phyloP scores from a whole-genome alignment of 2,888 invertebrate genomes.

The Drosophila colorata region DNA sequence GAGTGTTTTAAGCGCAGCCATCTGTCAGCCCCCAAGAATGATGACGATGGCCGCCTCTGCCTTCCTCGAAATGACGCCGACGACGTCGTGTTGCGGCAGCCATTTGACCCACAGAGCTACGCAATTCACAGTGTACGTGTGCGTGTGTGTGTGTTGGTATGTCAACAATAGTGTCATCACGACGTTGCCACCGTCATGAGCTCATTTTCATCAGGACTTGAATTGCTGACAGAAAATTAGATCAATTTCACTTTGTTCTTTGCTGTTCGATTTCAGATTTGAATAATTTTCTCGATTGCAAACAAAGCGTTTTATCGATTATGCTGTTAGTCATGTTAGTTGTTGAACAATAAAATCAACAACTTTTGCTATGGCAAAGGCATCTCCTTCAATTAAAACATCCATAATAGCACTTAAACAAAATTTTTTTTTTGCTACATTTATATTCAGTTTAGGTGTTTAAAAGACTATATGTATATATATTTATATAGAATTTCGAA shows the following conservation, averaged over 20 bases:
- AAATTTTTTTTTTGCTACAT: too few species aligned
- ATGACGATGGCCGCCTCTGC: conserved; percentile 24
- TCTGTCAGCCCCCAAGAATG: conserved; percentile 43
- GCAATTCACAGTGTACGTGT: conserved; percentile 42
- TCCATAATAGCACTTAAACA: too few species aligned
- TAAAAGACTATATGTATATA: too few species aligned
- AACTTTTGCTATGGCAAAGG: too few species aligned
- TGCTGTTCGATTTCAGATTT: too few species aligned
- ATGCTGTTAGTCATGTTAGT: too few species aligned
- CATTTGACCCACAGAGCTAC: conserved; percentile 65
- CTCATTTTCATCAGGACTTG: conserved; percentile 42
- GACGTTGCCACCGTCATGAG: conserved; percentile 30
- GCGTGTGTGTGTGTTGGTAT: conserved; percentile 21
- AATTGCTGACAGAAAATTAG: conserved; percentile 19
- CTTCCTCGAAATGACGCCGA: conserved; percentile 14
- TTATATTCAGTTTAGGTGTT: too few species aligned
- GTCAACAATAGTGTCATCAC: conserved; percentile 44
- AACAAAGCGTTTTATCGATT: not conserved
- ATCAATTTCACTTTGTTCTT: too few species aligned
- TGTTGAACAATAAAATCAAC: too few species aligned
- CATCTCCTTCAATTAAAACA: too few species aligned
- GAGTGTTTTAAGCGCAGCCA: conserved; percentile 12
- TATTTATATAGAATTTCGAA: too few species aligned
- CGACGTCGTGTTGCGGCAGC: conserved; percentile 50
- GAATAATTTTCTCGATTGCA: not conserved